phyloP scores from a whole-genome alignment of 2,113 vertebrate genomes.

The Pitta sordida region DNA sequence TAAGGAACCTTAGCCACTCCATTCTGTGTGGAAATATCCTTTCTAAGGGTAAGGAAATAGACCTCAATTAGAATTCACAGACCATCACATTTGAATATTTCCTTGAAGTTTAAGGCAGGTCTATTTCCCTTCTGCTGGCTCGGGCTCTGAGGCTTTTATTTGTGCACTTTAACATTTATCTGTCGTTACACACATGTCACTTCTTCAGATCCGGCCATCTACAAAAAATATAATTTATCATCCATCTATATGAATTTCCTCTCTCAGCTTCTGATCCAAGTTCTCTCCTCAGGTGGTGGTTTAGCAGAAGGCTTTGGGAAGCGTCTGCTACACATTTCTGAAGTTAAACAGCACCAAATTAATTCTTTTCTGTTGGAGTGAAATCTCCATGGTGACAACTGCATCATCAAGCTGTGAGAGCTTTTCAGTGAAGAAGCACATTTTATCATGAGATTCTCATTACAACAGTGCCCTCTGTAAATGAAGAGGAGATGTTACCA shows the following conservation, averaged over 20 bases:
- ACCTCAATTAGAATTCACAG: slow-evolving; percentile 13
- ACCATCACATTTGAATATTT: slow-evolving; percentile 6
- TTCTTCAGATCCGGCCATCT: background rate
- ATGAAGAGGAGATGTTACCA: background rate
- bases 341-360: background rate
- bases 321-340: slow-evolving; percentile 57
- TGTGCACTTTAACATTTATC: slow-evolving; percentile 35
- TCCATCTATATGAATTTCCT: slow-evolving; percentile 58
- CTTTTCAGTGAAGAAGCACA: slow-evolving; percentile 6
- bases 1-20: background rate
- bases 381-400: slow-evolving; percentile 75
- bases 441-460: slow-evolving; percentile 50
- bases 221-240: background rate
- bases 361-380: slow-evolving; percentile 27
- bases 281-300: slow-evolving; percentile 19
- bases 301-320: slow-evolving; percentile 57
- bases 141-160: slow-evolving; percentile 23
- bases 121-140: slow-evolving; percentile 20
- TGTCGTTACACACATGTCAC: background rate
- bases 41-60: background rate
- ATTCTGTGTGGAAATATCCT: background rate
- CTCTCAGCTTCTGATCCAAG: slow-evolving; percentile 35
- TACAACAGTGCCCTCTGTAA: slow-evolving; percentile 71
- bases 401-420: slow-evolving; percentile 47
- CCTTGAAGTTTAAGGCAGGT: slow-evolving; percentile 10